Evolutionary conservation across 2,888 invertebrate genomes (phyloP).

Genomic region (Cetonia aurata): DNA sequence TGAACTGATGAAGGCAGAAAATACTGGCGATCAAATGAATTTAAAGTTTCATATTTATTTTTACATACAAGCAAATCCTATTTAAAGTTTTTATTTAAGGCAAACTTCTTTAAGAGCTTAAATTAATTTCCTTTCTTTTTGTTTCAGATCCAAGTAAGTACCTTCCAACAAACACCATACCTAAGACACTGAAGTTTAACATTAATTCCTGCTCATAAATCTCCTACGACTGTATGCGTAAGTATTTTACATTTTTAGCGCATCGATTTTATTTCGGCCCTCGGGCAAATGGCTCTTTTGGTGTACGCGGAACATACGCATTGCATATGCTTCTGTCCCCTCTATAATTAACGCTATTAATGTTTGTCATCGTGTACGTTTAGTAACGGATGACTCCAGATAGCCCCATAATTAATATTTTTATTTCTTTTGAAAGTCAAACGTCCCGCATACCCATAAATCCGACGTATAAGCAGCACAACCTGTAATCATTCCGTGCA

Average conservation of each 20-base stretch:
- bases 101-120: not conserved
- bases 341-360: conserved; percentile 27
- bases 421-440: conserved; percentile 11
- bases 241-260: not conserved
- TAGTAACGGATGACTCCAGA: conserved; percentile 27
- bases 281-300: not conserved
- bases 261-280: not conserved
- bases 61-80: too few species aligned
- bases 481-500: conserved; percentile 27
- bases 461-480: conserved; percentile 24
- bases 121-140: not conserved
- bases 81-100: too few species aligned
- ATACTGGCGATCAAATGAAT: too few species aligned
- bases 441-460: conserved; percentile 25
- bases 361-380: conserved; percentile 24
- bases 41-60: too few species aligned
- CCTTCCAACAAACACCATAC: not conserved
- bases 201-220: not conserved
- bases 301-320: conserved; percentile 5
- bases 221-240: not conserved
- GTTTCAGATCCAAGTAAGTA: conserved; percentile 37
- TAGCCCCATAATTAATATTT: conserved; percentile 32
- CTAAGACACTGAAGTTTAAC: not conserved
- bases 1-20: too few species aligned
- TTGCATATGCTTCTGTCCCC: not conserved